Percentiles rank a stretch among this genome's conserved stretches.
phyloP scores from a whole-genome alignment of 2,888 invertebrate genomes.

The Parelbella ahira region DNA sequence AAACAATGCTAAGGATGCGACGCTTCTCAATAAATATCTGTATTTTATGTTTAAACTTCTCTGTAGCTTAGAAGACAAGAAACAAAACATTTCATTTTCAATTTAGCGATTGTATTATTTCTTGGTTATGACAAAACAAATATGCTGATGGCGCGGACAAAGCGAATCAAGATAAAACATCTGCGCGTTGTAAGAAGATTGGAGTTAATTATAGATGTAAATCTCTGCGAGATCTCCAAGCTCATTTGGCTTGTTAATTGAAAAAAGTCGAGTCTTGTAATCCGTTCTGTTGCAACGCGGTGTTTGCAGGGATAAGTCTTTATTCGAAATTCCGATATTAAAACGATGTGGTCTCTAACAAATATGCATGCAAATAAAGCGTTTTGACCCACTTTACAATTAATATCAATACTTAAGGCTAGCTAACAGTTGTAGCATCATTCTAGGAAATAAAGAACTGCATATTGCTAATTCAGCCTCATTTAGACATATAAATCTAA shows the following conservation, averaged over 20 bases:
- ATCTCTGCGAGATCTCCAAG: slow-evolving; percentile 37
- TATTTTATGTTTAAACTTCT: too few relatives aligned
- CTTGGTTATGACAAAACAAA: slow-evolving; percentile 1
- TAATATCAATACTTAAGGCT: too few relatives aligned
- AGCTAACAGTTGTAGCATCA: too few relatives aligned
- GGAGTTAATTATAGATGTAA: slow-evolving; percentile 32
- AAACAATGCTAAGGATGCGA: too few relatives aligned
- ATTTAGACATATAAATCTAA: too few relatives aligned
- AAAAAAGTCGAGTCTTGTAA: slow-evolving; percentile 64
- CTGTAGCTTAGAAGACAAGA: too few relatives aligned
- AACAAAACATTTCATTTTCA: not conserved
- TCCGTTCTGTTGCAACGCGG: slow-evolving; percentile 69
- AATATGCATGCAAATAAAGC: too few relatives aligned
- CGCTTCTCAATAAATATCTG: too few relatives aligned
- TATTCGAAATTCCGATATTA: slow-evolving; percentile 1
- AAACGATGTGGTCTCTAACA: too few relatives aligned
- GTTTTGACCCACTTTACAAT: too few relatives aligned
- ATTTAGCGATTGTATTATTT: not conserved
- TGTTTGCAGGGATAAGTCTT: slow-evolving; percentile 38
- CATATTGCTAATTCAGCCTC: too few relatives aligned
- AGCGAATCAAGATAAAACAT: slow-evolving; percentile 12
- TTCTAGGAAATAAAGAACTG: too few relatives aligned
- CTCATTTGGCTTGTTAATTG: slow-evolving; percentile 63
- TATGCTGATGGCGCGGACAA: slow-evolving; percentile 4
- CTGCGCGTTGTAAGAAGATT: slow-evolving; percentile 14